Evolutionary conservation across 2,797 vertebrate genomes (phyloP), one percentile per base, ranked within the genome.

Genomic region (Amblyopsis hoosieri): DNA sequence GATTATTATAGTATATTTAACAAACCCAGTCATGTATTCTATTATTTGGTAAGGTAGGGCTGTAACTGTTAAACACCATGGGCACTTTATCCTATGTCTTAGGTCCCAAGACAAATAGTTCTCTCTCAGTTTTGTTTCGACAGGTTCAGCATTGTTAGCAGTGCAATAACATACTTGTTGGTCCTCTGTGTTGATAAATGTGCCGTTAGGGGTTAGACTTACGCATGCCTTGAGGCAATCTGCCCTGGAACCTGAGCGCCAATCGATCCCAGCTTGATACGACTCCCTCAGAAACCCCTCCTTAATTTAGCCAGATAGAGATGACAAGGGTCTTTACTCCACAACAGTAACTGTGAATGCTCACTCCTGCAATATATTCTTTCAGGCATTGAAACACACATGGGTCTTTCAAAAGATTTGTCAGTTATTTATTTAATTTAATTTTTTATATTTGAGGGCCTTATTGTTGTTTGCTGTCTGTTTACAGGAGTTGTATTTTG

Each of bases 261-360:
- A 80, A 81, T 83, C 47, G 74, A 49, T 66, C 46, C 65, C 62
- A 60, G 57, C 29, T 33, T 59, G 57, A 79, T 73, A 67, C 69
- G 12, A 62, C 63, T 70, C 63, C 74, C 68, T 33, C 42, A 49
- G 46, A 69, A 80, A 64, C 56, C 77, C 80, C 64, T 67, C 57
- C 78, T 23, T 23, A 23, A 23, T 3, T 19, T 17, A 17, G 69
- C 66, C 55, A 75, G 60, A 70, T 69, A 74, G 77, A 78, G 74
- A 78, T 57, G 78, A 83, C 68, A 83, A 79, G 79, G 77, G 69
- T 71, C 71, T 84, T 71, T 23, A 72, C 74, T 86, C 86, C 69
- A 81, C 79, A 76, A 67, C 68, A 62, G 76, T 56, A 85, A 75
- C 87, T 87, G 86, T 82, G 74, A 84, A 83, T 75, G 71, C 67